Evolutionary conservation across 2,797 vertebrate genomes (phyloP), one percentile per base, ranked within the genome.

Genomic region (Arrhamphus sclerolepis): DNA sequence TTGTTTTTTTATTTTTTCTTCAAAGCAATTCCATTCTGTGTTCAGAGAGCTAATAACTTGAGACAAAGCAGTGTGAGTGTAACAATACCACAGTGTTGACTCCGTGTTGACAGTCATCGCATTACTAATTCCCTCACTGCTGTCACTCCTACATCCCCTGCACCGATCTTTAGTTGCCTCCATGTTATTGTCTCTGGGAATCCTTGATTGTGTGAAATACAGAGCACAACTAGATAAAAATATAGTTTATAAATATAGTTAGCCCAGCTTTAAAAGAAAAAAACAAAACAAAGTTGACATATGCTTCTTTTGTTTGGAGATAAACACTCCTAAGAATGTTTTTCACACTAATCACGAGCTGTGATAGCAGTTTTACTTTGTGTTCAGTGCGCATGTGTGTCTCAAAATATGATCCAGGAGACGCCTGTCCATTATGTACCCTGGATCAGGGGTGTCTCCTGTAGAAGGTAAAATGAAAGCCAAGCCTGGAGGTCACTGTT

Each of bases 101-200:
- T 72, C 54, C 77, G 75, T 87, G 82, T 88, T 84, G 86, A 88
- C 84, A 80, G 65, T 75, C 70, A 80, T 81, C 77, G 55, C 62
- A 62, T 62, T 2, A 19, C 49, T 78, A 81, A 86, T 75, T 82
- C 83, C 73, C 66, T 22, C 26, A 41, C 57, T 59, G 71, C 81
- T 70, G 71, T 77, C 84, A 60, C 74, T 78, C 73, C 58, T 52
- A 49, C 64, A 72, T 70, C 65, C n/a, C 44, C 58, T 34, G 67
- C 46, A 62, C 49, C 61, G 48, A 60, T 65, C 65, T 77, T 28
- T 18, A 2, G 53, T 66, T 75, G 56, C 20, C 40, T 76, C 53
- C 62, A 7, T 67, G 29, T 67, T 53, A 48, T 57, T 43, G 4
- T 67, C 29, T 62, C 47, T 20, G n/a, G 44, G 50, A 14, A 34